Evolutionary conservation across 2,113 vertebrate species (phyloP), one percentile per base, ranked within the genome.

Genomic region (Natator depressus): DNA sequence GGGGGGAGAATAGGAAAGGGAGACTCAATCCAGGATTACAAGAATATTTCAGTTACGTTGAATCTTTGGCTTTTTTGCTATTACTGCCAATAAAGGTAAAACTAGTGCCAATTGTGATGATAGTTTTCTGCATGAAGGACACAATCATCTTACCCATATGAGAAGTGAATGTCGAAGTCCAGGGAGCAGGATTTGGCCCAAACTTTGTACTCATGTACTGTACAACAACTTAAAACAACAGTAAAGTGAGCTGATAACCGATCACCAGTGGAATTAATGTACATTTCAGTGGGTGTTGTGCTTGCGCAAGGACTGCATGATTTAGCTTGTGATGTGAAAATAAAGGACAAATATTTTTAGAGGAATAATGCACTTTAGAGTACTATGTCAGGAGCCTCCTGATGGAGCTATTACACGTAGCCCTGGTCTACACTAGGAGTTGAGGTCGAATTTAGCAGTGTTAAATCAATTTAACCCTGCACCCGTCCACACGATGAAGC

Each of bases 301-400:
- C 6, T 7, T 82, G 22, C 88, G 51, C 12, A 8, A 80, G 20
- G 0, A 0, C 9, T 62, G 14, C 42, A 80, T 59, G n/a, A 82
- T 84, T 93, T 94, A 89, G 88, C 82, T 72, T 11, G 0, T 59
- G 31, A 35, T 65, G 9, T 72, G 38, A 38, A 72, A 72, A 72
- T 22, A 10, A 78, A 6, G 55, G 89, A 90, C 91, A 91, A 83
- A 57, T 17, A 69, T 24, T 89, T 88, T 95, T 85, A 86, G n/a
- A 89, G 38, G 47, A 31, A 81, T 42, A 89, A 93, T 95, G 69
- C 9, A 87, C 35, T 85, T 53, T n/a, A 12, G 35, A 76, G 55
- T 50, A 79, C 27, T 47, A 89, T 27, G 13, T 2, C 9, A 46
- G 14, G 2, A 10, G 46, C 88, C 85, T 82, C 83, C 92, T 84